Evolutionary conservation across 2,888 invertebrate species (phyloP).

Genomic region (Cosmia pyralina): DNA sequence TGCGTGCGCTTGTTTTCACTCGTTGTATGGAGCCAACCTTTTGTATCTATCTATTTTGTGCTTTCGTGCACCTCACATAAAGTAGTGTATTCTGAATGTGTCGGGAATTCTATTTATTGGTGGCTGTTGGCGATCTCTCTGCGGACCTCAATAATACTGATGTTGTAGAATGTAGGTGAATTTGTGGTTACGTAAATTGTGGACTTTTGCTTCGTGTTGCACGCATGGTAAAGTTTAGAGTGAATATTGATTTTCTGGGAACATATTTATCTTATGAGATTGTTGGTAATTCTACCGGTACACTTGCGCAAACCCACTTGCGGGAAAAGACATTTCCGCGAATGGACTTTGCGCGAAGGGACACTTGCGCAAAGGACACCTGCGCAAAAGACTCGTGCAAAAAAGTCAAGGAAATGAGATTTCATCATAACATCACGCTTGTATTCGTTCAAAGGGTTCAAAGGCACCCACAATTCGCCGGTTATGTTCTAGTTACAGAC

Average conservation of each 20-base stretch:
- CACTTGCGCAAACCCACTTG: too few species aligned
- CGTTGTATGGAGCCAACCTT: background rate
- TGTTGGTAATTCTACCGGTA: too few species aligned
- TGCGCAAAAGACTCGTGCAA: too few species aligned
- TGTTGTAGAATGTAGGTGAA: constrained; percentile 21
- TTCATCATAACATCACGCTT: too few species aligned
- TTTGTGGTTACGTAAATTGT: constrained; percentile 20
- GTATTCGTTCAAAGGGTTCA: too few species aligned
- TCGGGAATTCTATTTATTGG: constrained; percentile 45
- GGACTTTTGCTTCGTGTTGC: background rate
- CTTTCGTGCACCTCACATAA: constrained; percentile 34
- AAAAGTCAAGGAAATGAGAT: too few species aligned
- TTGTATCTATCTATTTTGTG: background rate
- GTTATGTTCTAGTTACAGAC: too few species aligned
- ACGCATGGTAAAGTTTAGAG: constrained; percentile 3
- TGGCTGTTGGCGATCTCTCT: constrained; percentile 26
- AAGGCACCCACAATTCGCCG: too few species aligned
- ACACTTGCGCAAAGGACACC: too few species aligned
- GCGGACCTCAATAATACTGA: constrained; percentile 12
- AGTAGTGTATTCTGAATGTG: constrained; percentile 39
- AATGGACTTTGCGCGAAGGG: too few species aligned
- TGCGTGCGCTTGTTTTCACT: background rate
- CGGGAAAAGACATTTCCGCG: too few species aligned
- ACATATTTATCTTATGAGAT: background rate
- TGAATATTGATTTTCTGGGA: constrained; percentile 2